These are phyloP conservation scores for Cynocephalus volans DNA, from an alignment of 2,113 vertebrate species.

Conservation along the genomic window DNA sequence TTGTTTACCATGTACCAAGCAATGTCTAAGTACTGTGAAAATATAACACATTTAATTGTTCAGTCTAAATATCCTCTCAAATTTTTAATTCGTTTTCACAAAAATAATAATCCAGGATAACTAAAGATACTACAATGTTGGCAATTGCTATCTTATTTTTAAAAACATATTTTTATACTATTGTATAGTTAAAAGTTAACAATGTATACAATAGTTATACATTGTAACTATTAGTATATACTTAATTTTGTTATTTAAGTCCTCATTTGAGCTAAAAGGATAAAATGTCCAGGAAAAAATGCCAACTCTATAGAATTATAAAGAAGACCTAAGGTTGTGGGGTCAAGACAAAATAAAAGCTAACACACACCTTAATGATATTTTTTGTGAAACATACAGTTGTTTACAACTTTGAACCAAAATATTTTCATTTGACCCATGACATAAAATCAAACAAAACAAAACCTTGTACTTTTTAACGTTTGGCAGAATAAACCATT, in stretches of 20 bases:
- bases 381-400: constrained; percentile 16
- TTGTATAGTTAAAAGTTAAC: no score
- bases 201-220: no score
- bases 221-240: background rate
- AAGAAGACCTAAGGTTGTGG: background rate
- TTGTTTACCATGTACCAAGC: background rate
- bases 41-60: background rate
- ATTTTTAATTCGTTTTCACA: background rate
- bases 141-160: background rate
- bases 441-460: constrained; percentile 10
- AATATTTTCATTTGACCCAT: constrained; percentile 31
- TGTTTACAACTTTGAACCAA: constrained; percentile 49
- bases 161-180: background rate
- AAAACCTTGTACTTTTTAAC: background rate
- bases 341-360: background rate
- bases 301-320: background rate
- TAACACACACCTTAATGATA: background rate
- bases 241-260: background rate
- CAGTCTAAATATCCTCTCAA: background rate
- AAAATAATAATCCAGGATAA: background rate
- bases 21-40: background rate
- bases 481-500: background rate
- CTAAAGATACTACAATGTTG: background rate
- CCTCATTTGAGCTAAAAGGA: constrained; percentile 25
- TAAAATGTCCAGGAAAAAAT: constrained; percentile 15